Evolutionary conservation across 2,113 vertebrate species (phyloP).

Genomic region (Microtus oregoni): DNA sequence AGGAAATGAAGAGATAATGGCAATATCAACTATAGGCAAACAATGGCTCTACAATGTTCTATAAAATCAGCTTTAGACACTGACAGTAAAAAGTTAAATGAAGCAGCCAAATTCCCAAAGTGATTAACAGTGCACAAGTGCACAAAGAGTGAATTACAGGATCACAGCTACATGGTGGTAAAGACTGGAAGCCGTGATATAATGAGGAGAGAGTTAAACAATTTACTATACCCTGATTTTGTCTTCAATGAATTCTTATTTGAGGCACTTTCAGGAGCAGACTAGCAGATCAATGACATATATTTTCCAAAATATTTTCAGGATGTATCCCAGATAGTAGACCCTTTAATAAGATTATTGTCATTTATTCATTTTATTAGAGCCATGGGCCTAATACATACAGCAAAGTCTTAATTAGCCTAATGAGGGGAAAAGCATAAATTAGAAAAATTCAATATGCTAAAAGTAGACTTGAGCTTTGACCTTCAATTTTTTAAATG

Average conservation of each 20-base stretch:
- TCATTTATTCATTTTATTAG: slow-evolving; percentile 49
- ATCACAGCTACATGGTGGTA: background rate
- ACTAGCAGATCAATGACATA: slow-evolving; percentile 47
- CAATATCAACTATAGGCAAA: background rate
- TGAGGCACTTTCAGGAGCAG: slow-evolving; percentile 35
- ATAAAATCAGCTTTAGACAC: background rate
- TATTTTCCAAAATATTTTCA: background rate
- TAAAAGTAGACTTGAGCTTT: slow-evolving; percentile 29
- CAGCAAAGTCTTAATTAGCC: slow-evolving; percentile 19
- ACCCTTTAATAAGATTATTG: slow-evolving; percentile 28
- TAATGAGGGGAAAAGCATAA: slow-evolving; percentile 23
- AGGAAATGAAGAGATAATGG: background rate
- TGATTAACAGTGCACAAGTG: background rate
- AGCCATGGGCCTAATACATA: background rate
- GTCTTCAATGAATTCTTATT: slow-evolving; percentile 1
- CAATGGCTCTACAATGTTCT: background rate
- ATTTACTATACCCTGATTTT: slow-evolving; percentile 41
- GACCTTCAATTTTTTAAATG: slow-evolving; percentile 31
- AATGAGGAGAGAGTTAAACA: background rate
- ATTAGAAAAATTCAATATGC: slow-evolving; percentile 30
- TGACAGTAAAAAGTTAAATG: slow-evolving; percentile 11
- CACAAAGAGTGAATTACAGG: background rate
- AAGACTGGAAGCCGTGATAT: background rate
- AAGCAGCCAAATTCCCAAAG: background rate
- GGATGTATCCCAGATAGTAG: background rate